phyloP scores from a whole-genome alignment of 64 coral and sea anemone species.

The Astreopora myriophthalma region DNA sequence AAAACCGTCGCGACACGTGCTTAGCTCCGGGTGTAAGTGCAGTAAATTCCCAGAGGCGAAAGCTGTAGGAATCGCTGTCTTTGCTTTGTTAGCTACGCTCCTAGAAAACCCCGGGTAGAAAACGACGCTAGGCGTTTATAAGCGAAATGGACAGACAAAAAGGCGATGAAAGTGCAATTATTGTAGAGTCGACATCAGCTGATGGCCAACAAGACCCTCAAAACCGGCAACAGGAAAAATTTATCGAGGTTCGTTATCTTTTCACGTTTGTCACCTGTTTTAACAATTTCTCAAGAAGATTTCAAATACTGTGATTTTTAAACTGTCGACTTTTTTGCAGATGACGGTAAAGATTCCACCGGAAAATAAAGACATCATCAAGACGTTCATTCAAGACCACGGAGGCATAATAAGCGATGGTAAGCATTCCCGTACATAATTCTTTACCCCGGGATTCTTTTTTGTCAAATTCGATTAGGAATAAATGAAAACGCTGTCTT shows the following conservation, averaged over 20 bases:
- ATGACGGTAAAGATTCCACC: neutral
- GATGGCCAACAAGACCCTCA: constrained; percentile 1
- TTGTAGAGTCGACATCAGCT: neutral
- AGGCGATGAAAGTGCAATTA: neutral
- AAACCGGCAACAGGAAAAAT: neutral
- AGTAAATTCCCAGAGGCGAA: neutral
- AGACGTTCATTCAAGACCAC: neutral
- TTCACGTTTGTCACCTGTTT: neutral
- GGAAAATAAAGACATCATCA: neutral
- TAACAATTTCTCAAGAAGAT: neutral
- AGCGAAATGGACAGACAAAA: neutral
- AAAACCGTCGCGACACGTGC: neutral
- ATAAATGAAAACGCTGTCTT: neutral
- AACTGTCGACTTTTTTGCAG: neutral
- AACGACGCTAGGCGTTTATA: neutral
- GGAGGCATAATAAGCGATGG: constrained; percentile 3
- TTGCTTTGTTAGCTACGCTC: neutral
- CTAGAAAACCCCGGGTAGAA: neutral
- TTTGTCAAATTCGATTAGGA: neutral
- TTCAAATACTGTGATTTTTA: neutral
- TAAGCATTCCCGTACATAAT: neutral
- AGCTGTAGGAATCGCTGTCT: neutral
- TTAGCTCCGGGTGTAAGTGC: neutral
- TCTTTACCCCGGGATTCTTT: neutral
- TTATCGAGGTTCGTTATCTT: constrained; percentile 4